Evolutionary conservation across 2,888 invertebrate genomes (phyloP), one percentile per base, ranked within the genome.

Genomic region (Geotrupes spiniger): DNA sequence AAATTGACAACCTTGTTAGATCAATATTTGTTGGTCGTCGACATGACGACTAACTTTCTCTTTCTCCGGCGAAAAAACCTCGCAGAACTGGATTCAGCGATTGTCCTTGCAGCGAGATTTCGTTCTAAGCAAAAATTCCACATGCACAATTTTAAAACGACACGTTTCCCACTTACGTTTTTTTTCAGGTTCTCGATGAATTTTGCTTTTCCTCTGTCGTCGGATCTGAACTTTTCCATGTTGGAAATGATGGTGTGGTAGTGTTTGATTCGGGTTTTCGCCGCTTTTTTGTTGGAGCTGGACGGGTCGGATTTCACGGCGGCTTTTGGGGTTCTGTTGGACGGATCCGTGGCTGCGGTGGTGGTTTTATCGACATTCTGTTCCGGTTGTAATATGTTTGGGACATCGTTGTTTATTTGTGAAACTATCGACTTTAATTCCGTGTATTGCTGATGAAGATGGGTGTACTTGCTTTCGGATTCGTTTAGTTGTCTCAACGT

Each of bases 1-100:
- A 17, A 16, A 15, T 12, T 17, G 21, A 33, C 21, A 33, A 16
- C n/a, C 33, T 17, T 27, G 46, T 41, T 40, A 27, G 33, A 40
- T 46, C 46, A 46, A 46, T 45, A 28, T 31, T 27, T 9, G 4
- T 45, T 14, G 5, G 41, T 46, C 40, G 16, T 33, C 17, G 25
- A 12, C 33, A 21, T 12, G 10, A 11, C 3, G 3, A 21, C 6
- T 6, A 21, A 21, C 6, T 21, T 4, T 21, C 4, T 21, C 6
- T 21, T 21, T 21, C 4, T 21, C 4, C 21, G 21, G 3, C 6
- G 21, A 21, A 21, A 21, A 21, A 21, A 3, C 6, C 4, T 21
- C 3, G 3, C 17, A 42, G 21, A n/a, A 25, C 15, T 12, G 21
- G 43, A 12, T 14, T 11, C 15, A 36, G 9, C 11, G 12, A 36